These are phyloP conservation scores for Petaurus breviceps DNA, from an alignment of 2,113 vertebrate genomes.

Conservation along the genomic window DNA sequence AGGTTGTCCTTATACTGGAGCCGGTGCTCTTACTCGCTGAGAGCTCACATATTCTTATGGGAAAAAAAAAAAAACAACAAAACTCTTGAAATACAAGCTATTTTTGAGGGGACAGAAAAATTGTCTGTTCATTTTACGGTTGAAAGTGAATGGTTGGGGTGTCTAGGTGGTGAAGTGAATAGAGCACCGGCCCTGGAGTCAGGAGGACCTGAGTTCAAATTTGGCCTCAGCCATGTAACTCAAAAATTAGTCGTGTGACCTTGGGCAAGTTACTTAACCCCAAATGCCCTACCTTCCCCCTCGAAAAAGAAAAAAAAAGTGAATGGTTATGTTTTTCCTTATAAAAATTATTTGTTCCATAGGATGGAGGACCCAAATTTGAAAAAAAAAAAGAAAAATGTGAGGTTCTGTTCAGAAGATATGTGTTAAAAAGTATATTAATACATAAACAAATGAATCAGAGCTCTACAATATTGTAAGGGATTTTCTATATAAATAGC, in stretches of 20 bases:
- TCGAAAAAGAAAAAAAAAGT: too few species aligned
- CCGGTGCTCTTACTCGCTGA: too few species aligned
- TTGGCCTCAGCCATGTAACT: too few species aligned
- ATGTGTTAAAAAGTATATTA: rapidly evolving
- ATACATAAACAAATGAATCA: neutral
- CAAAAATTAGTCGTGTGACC: too few species aligned
- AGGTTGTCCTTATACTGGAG: too few species aligned
- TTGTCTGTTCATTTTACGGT: neutral
- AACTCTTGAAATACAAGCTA: neutral
- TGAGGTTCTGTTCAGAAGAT: neutral
- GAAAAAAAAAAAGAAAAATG: neutral
- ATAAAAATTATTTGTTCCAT: neutral
- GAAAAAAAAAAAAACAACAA: conserved; percentile 12
- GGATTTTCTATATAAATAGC: neutral
- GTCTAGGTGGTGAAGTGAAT: too few species aligned
- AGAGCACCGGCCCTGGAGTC: too few species aligned
- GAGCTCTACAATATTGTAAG: neutral
- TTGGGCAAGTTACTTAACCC: too few species aligned
- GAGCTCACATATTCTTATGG: too few species aligned
- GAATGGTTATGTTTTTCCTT: too few species aligned
- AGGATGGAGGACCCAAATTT: neutral
- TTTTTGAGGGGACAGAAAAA: conserved; percentile 17
- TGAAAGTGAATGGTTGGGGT: neutral
- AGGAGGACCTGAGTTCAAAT: too few species aligned
- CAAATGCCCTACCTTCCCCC: too few species aligned